phyloP scores from a whole-genome alignment of 2,113 vertebrate species.

The Plestiodon gilberti region DNA sequence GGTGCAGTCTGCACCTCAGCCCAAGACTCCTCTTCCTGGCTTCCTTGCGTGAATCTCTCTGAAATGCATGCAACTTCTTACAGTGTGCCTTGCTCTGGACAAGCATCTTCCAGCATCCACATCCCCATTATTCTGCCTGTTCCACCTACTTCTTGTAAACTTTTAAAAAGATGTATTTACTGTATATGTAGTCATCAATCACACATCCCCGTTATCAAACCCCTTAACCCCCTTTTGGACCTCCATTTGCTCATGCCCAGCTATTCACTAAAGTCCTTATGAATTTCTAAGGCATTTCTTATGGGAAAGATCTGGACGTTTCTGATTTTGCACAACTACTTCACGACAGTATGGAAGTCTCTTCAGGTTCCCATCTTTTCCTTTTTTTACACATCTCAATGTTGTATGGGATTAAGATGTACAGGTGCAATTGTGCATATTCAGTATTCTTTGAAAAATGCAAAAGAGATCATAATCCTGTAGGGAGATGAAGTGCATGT shows the following conservation, averaged over 20 bases:
- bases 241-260: background rate
- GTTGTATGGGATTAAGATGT: background rate
- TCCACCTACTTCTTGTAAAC: background rate
- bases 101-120: background rate
- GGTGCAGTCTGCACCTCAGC: background rate
- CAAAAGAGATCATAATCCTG: background rate
- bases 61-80: background rate
- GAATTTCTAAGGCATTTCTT: background rate
- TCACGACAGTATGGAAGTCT: background rate
- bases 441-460: background rate
- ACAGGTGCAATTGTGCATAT: background rate
- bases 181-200: background rate
- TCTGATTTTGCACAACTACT: background rate
- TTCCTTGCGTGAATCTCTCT: background rate
- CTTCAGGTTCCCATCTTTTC: background rate
- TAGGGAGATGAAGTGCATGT: background rate
- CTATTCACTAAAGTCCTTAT: background rate
- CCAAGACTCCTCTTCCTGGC: background rate
- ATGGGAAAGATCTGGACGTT: background rate
- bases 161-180: background rate
- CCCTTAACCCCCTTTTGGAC: background rate
- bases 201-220: background rate
- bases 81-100: background rate
- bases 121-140: background rate
- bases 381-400: background rate